Evolutionary conservation across 2,797 vertebrate species (phyloP), one percentile per base, ranked within the genome.

Genomic region (Hephaestus fuliginosus): DNA sequence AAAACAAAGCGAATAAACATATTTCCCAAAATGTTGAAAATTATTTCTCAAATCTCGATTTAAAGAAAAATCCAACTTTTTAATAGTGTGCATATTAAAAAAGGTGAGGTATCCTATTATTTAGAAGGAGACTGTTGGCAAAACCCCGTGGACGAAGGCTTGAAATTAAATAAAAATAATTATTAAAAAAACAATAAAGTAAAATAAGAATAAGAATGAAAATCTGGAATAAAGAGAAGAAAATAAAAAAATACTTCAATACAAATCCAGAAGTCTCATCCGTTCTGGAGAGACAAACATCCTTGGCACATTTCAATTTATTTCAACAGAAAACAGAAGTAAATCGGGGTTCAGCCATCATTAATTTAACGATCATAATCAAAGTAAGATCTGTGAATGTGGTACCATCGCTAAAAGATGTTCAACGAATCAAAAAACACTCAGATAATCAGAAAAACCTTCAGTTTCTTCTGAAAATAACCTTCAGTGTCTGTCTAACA

Each of bases 311-410:
- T 25, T 18, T 39, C 0, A 2, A 15, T 52, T 67, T 39, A 20
- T 17, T 20, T 69, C 52, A 55, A 0, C 43, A 60, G 69, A 52
- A 12, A 43, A 30, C 22, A 44, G 36, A 0, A 30, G 15, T 39
- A 0, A 2, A 20, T 60, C 18, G 9, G 12, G 49, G 53, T 36
- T 58, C 2, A 20, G 52, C 17, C 39, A 56, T n/a, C 4, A 9
- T 36, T n/a, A 46, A 68, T 30, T 43, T 2, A 18, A 28, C 8
- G 18, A 8, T 12, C 14, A 46, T 33, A 8, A 46, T 39, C 53
- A 46, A 18, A 13, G 20, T 33, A 6, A 58, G 57, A 62, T 69
- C 66, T 70, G 66, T 62, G 75, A 77, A 70, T 8, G 58, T 48
- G 36, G 56, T 10, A 10, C 22, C 22, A 2, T 11, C 5, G 9